phyloP scores from a whole-genome alignment of 2,888 invertebrate species.

The Caradrina clavipalpis region DNA sequence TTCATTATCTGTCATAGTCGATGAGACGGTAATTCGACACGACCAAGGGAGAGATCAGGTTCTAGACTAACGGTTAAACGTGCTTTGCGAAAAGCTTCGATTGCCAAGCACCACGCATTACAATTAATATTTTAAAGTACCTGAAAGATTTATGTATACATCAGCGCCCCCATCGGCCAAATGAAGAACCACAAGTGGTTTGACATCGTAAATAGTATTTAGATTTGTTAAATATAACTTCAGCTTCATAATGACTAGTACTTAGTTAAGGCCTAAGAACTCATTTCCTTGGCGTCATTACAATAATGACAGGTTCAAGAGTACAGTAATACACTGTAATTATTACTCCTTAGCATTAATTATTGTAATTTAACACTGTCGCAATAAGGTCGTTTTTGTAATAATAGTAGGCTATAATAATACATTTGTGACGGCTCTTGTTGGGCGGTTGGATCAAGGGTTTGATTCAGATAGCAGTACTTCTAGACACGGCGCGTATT shows the following conservation, averaged over 20 bases:
- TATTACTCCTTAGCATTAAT: background rate
- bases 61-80: too few relatives aligned
- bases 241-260: background rate
- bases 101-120: too few relatives aligned
- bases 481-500: too few relatives aligned
- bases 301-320: background rate
- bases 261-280: constrained; percentile 7
- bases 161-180: background rate
- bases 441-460: too few relatives aligned
- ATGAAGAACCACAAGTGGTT: background rate
- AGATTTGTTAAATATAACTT: constrained; percentile 7
- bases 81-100: too few relatives aligned
- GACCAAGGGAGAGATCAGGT: too few relatives aligned
- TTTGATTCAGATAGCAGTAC: too few relatives aligned
- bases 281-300: constrained; percentile 23
- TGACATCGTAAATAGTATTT: constrained; percentile 4
- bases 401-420: background rate
- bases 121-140: too few relatives aligned
- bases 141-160: too few relatives aligned
- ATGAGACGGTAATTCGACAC: too few relatives aligned
- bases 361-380: constrained; percentile 3
- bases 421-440: too few relatives aligned
- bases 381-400: background rate
- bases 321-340: background rate
- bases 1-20: too few relatives aligned